phyloP scores from a whole-genome alignment of 2,888 invertebrate genomes.

The Schizotus pectinicornis region DNA sequence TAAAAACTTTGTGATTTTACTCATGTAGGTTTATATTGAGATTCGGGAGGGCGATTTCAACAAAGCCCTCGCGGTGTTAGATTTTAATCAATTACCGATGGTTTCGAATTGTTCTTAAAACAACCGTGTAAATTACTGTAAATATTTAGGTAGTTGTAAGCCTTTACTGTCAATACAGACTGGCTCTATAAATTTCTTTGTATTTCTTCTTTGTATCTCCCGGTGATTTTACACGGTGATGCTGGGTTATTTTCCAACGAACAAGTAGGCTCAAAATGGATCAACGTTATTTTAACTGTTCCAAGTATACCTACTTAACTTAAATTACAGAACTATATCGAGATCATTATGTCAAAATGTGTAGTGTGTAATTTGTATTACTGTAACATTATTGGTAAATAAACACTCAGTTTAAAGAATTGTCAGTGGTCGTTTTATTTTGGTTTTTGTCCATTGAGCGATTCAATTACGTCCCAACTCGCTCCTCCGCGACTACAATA shows the following conservation, averaged over 20 bases:
- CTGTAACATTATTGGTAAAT: slow-evolving; percentile 44
- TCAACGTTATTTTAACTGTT: slow-evolving; percentile 24
- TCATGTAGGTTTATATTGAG: slow-evolving; percentile 16
- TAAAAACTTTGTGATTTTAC: slow-evolving; percentile 21
- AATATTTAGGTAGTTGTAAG: slow-evolving; percentile 18
- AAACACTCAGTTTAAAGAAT: slow-evolving; percentile 30
- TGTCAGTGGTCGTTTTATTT: neutral
- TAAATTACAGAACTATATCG: slow-evolving; percentile 39
- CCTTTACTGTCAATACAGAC: slow-evolving; percentile 23
- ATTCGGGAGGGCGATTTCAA: slow-evolving; percentile 14
- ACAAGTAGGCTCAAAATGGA: neutral
- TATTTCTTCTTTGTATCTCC: slow-evolving; percentile 24
- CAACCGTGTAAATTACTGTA: slow-evolving; percentile 18
- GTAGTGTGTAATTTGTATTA: slow-evolving; percentile 49
- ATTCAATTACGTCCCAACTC: too few relatives aligned
- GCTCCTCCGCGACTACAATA: neutral
- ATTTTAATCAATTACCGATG: slow-evolving; percentile 8
- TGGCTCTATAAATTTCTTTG: slow-evolving; percentile 28
- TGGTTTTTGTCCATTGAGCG: neutral
- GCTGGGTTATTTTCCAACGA: neutral
- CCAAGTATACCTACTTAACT: slow-evolving; percentile 42
- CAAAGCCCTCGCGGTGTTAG: slow-evolving; percentile 1
- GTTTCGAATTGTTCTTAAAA: neutral
- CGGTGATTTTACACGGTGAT: slow-evolving; percentile 10
- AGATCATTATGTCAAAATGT: slow-evolving; percentile 43